Percentiles rank a stretch among this genome's conserved stretches.
phyloP scores from a whole-genome alignment of 2,888 invertebrate genomes.

The Choreutis nemorana region DNA sequence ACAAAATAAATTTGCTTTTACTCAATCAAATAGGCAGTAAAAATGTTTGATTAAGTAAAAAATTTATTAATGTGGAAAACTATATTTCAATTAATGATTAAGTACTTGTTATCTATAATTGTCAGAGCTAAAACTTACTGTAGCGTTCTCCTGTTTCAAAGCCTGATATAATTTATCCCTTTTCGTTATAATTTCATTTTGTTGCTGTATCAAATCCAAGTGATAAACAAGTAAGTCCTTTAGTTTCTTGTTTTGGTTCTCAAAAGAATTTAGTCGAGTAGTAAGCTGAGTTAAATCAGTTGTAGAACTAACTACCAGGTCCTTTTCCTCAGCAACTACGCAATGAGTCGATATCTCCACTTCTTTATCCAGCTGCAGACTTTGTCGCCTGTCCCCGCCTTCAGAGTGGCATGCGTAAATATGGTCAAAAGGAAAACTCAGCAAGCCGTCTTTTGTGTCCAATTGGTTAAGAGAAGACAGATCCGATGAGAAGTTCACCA shows the following conservation, averaged over 20 bases:
- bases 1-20: too few species aligned
- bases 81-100: too few species aligned
- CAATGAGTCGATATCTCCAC: constrained; percentile 41
- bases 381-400: constrained; percentile 30
- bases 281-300: constrained; percentile 26
- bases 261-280: constrained; percentile 41
- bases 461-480: constrained; percentile 41
- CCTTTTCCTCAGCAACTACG: constrained; percentile 30
- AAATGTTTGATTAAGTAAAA: too few species aligned
- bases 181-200: constrained; percentile 82
- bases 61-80: too few species aligned
- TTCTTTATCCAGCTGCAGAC: constrained; percentile 42
- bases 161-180: constrained; percentile 80
- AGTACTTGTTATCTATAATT: too few species aligned
- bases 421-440: constrained; percentile 75
- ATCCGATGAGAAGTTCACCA: constrained; percentile 55
- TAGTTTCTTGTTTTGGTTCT: constrained; percentile 70
- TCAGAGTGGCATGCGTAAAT: constrained; percentile 73
- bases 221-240: constrained; percentile 84
- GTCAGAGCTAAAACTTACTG: constrained; percentile 74
- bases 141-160: constrained; percentile 79
- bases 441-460: constrained; percentile 60
- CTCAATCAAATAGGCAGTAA: too few species aligned
- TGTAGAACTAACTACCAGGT: constrained; percentile 14
- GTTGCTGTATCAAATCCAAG: constrained; percentile 88